A percentile compares a stretch with the other conserved stretches of the same genome.
Conservation (phyloP, 2,888 invertebrate species). For the Strigamia transsilvanica region DNA sequence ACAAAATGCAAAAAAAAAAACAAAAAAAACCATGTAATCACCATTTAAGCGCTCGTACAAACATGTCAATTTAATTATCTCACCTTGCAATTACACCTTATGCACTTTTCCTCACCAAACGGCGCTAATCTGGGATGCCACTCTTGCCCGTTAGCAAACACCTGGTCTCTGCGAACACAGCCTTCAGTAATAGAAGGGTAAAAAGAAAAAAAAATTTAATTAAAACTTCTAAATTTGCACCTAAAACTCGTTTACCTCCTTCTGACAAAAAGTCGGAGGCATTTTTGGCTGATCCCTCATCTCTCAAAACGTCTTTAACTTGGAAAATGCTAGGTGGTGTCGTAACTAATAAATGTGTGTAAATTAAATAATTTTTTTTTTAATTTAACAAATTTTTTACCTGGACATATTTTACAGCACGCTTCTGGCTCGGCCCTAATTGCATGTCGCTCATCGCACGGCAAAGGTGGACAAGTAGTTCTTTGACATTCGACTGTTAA, state of each 20-base stretch:
- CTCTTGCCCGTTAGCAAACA: slow-evolving; percentile 78
- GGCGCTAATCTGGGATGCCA: slow-evolving; percentile 89
- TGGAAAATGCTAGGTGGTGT: slow-evolving; percentile 3
- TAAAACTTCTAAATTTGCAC: slow-evolving; percentile 23
- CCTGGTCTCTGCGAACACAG: slow-evolving; percentile 72
- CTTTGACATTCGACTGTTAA: slow-evolving; percentile 80
- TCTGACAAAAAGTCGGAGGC: slow-evolving; percentile 57
- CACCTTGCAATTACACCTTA: slow-evolving; percentile 91
- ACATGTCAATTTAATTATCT: slow-evolving; percentile 59
- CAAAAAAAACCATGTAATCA: neutral
- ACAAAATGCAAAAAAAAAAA: neutral
- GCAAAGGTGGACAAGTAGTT: slow-evolving; percentile 76
- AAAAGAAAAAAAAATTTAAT: neutral
- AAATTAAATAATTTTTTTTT: neutral
- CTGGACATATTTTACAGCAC: slow-evolving; percentile 81
- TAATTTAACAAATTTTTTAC: slow-evolving; percentile 57
- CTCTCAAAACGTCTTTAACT: slow-evolving; percentile 14
- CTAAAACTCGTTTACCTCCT: slow-evolving; percentile 57
- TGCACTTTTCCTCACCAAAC: slow-evolving; percentile 87
- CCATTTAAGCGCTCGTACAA: neutral
- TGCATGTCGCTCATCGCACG: slow-evolving; percentile 77
- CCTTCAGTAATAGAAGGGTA: slow-evolving; percentile 65
- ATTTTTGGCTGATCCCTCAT: slow-evolving; percentile 55
- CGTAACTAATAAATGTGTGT: neutral
- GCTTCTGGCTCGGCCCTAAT: slow-evolving; percentile 78